Evolutionary conservation across 2,797 vertebrate species (phyloP).

Genomic region (Sphenodon punctatus): DNA sequence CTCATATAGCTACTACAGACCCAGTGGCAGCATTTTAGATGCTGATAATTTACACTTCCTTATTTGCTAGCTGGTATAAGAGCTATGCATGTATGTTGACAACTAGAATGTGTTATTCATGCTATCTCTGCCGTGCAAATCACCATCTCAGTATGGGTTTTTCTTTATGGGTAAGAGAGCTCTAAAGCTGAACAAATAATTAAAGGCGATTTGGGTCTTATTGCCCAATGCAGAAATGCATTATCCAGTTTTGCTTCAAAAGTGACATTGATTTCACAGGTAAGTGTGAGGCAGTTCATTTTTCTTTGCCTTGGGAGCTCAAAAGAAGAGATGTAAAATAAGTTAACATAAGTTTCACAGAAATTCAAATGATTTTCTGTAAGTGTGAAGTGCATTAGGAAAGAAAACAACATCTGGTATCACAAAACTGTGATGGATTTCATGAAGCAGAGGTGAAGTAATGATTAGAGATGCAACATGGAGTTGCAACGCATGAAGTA

Average conservation of each 20-base stretch:
- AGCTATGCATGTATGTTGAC: constrained; percentile 11
- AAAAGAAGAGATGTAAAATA: constrained; percentile 37
- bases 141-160: too few species aligned
- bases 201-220: not conserved
- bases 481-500: constrained; percentile 40
- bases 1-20: not conserved
- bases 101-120: not conserved
- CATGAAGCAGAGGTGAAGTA: constrained; percentile 60
- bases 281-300: constrained; percentile 11
- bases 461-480: constrained; percentile 68
- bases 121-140: constrained; percentile 5
- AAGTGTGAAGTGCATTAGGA: constrained; percentile 63
- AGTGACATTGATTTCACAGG: constrained; percentile 2
- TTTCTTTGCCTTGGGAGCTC: constrained; percentile 41
- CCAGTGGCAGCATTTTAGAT: constrained; percentile 9
- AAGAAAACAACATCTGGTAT: constrained; percentile 75
- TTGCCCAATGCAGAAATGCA: constrained; percentile 4
- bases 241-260: constrained; percentile 7
- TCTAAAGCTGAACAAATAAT: not conserved
- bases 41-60: constrained; percentile 18
- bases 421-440: constrained; percentile 60
- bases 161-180: not conserved
- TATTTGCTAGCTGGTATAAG: constrained; percentile 25
- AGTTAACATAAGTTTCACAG: constrained; percentile 47
- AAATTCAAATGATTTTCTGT: constrained; percentile 33